Percentiles rank a stretch among this genome's conserved stretches.
Evolutionary conservation across 2,888 invertebrate genomes (phyloP).

Genomic region (Metopia argyrocephala): DNA sequence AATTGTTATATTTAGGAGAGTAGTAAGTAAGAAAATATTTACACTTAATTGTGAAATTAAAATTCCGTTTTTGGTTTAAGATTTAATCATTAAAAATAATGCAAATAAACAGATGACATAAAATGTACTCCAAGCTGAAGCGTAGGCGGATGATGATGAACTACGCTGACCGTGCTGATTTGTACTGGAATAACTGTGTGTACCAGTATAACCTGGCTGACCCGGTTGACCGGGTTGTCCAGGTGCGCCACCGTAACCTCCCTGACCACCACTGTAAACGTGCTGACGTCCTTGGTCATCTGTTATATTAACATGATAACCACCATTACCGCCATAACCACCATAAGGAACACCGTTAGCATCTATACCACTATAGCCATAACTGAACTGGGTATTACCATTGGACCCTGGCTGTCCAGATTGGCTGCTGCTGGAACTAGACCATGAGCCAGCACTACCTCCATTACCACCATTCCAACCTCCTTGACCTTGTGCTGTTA

Average conservation of each 20-base stretch:
- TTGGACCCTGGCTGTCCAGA: conserved; percentile 44
- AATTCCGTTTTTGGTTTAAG: background rate
- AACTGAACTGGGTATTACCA: conserved; percentile 42
- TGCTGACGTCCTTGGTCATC: conserved; percentile 40
- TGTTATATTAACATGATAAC: conserved; percentile 47
- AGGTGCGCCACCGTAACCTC: conserved; percentile 1
- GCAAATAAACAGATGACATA: conserved; percentile 49
- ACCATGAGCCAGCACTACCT: conserved; percentile 28
- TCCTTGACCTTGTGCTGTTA: conserved; percentile 56
- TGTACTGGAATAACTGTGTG: conserved; percentile 16
- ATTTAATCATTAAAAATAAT: conserved; percentile 41
- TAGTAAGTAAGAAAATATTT: conserved; percentile 3
- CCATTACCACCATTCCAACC: conserved; percentile 31
- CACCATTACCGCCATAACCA: conserved; percentile 55
- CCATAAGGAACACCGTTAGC: conserved; percentile 55
- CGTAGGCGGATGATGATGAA: conserved; percentile 43
- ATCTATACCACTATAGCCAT: conserved; percentile 57
- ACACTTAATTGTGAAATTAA: conserved; percentile 10
- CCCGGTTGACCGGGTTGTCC: conserved; percentile 28
- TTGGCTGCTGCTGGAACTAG: conserved; percentile 41
- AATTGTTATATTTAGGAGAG: conserved; percentile 7
- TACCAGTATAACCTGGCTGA: conserved; percentile 8
- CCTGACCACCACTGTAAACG: conserved; percentile 45
- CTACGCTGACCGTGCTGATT: background rate
- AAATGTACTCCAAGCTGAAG: conserved; percentile 54